Conservation (phyloP, 2,888 invertebrate genomes). For the Drosophila glabriapex region DNA sequence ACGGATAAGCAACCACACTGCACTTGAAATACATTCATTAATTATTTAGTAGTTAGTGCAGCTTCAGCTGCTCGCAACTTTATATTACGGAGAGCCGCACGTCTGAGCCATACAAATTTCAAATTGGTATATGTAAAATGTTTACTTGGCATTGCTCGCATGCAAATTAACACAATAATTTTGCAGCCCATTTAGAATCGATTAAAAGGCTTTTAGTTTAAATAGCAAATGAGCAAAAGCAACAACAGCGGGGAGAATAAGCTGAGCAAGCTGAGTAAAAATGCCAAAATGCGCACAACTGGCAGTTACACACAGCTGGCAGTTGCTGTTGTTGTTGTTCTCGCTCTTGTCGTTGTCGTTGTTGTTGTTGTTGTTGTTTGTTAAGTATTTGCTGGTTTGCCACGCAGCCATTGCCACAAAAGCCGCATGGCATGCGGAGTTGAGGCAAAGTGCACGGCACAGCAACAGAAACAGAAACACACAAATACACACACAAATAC, state of each 20-base stretch:
- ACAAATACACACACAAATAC: constrained; percentile 8
- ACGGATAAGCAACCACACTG: constrained; percentile 12
- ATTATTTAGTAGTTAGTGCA: constrained; percentile 28
- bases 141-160: constrained; percentile 29
- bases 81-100: constrained; percentile 8
- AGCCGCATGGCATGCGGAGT: constrained; percentile 68
- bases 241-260: background rate
- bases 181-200: constrained; percentile 70
- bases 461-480: constrained; percentile 10
- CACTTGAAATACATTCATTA: constrained; percentile 32
- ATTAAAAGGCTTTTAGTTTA: constrained; percentile 77
- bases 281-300: constrained; percentile 44
- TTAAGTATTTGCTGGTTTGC: constrained; percentile 66
- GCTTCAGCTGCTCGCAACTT: constrained; percentile 20
- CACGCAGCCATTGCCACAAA: constrained; percentile 65
- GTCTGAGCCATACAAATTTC: constrained; percentile 12
- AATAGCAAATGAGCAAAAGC: constrained; percentile 27
- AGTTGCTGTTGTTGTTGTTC: constrained; percentile 12
- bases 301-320: constrained; percentile 18
- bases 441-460: constrained; percentile 61
- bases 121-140: constrained; percentile 20
- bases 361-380: constrained; percentile 22
- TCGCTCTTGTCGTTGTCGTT: background rate
- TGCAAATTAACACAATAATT: constrained; percentile 65
- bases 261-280: constrained; percentile 24